Percentiles rank a stretch among this genome's conserved stretches.
These are phyloP conservation scores for Thamnaconus septentrionalis DNA, from an alignment of 2,113 vertebrate genomes.

Conservation along the genomic window DNA sequence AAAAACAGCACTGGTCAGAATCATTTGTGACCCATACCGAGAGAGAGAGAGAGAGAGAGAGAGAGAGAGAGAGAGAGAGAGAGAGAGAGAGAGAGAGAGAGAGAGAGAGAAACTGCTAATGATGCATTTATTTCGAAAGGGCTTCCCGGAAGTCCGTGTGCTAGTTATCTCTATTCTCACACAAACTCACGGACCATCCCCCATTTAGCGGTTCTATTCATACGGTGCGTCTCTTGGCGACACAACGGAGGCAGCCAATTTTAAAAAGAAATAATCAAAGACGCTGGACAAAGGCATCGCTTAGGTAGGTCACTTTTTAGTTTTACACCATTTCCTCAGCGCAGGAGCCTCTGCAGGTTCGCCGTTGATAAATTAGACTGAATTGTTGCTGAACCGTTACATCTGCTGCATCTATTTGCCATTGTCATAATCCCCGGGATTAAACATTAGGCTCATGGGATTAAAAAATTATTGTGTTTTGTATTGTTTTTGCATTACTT, in stretches of 20 bases:
- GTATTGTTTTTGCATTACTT: too few species aligned
- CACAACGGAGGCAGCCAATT: constrained; percentile 17
- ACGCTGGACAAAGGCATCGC: constrained; percentile 9
- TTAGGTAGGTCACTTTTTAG: constrained; percentile 33
- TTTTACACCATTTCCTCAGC: background rate
- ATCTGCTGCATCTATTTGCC: background rate
- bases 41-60: too few species aligned
- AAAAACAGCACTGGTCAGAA: too few species aligned
- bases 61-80: too few species aligned
- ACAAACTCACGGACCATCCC: constrained; percentile 45
- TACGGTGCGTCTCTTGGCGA: background rate
- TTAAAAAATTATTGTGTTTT: too few species aligned
- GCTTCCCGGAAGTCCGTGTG: constrained; percentile 10
- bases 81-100: too few species aligned
- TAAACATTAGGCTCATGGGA: too few species aligned
- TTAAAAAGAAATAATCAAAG: constrained; percentile 11
- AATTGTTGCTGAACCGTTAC: constrained; percentile 5
- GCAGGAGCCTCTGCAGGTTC: background rate
- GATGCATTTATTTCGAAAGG: constrained; percentile 38
- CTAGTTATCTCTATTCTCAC: background rate
- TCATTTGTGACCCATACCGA: too few species aligned
- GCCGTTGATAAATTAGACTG: background rate
- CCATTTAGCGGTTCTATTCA: constrained; percentile 49
- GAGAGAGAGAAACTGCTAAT: background rate
- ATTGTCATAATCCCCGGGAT: too few species aligned